These are phyloP conservation scores for Momotus momota DNA, from an alignment of 2,797 vertebrate genomes.

Conservation along the genomic window DNA sequence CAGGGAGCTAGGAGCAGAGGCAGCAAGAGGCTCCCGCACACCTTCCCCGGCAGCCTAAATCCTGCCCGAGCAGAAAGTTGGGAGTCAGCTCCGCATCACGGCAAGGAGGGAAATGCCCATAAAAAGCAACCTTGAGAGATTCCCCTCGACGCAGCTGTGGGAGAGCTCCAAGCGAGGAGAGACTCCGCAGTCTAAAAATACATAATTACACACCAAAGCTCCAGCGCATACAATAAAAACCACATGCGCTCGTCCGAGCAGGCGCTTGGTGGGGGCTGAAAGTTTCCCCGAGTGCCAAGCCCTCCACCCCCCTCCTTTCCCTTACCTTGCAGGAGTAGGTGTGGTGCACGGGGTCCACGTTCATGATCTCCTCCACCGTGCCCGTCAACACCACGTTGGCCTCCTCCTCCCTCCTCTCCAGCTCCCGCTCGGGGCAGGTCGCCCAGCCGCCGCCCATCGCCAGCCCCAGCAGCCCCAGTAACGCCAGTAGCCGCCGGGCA, in stretches of 20 bases:
- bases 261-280: neutral
- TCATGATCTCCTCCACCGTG: slow-evolving; percentile 96
- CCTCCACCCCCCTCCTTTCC: neutral
- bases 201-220: slow-evolving; percentile 61
- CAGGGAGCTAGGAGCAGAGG: neutral
- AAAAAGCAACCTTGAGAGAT: slow-evolving; percentile 59
- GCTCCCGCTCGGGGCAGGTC: slow-evolving; percentile 89
- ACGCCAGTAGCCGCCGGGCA: neutral
- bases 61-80: neutral
- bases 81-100: neutral
- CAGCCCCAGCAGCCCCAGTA: slow-evolving; percentile 76
- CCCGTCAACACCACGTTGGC: slow-evolving; percentile 96
- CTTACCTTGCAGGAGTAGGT: slow-evolving; percentile 98
- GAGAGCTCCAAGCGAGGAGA: neutral
- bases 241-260: slow-evolving; percentile 10
- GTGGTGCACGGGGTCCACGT: slow-evolving; percentile 95
- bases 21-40: neutral
- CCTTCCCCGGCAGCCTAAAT: neutral
- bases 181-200: slow-evolving; percentile 31
- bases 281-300: neutral
- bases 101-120: slow-evolving; percentile 34
- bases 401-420: slow-evolving; percentile 92
- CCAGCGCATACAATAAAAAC: slow-evolving; percentile 37
- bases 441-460: slow-evolving; percentile 73
- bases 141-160: neutral